These are phyloP conservation scores for Pocillopora meandrina DNA, from an alignment of 92 coral and sea anemone genomes.

Conservation along the genomic window DNA sequence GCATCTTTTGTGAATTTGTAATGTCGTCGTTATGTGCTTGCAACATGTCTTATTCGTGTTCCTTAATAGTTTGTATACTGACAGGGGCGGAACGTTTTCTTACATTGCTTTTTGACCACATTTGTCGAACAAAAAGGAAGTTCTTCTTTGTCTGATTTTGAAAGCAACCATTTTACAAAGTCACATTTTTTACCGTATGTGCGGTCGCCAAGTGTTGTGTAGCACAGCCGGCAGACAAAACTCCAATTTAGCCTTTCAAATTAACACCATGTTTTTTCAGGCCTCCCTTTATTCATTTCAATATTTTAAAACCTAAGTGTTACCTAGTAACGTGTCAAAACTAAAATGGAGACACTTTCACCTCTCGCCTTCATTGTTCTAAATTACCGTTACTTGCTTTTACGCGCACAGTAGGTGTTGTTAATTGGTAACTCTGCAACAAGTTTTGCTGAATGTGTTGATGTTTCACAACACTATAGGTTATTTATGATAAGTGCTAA, in stretches of 20 bases:
- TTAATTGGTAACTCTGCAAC: background rate
- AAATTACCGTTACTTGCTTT: background rate
- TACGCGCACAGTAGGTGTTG: background rate
- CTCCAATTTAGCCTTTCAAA: background rate
- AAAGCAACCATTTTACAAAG: background rate
- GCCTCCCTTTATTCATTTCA: background rate
- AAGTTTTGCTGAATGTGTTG: background rate
- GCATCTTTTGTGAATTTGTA: constrained; percentile 42
- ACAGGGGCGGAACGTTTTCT: constrained; percentile 13
- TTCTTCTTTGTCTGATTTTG: background rate
- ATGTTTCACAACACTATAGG: background rate
- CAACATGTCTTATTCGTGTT: background rate
- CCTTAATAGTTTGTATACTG: constrained; percentile 19
- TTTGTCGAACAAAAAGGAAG: background rate
- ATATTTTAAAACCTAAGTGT: background rate
- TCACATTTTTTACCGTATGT: background rate
- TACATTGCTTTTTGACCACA: constrained; percentile 2
- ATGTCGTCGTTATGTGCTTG: constrained; percentile 20
- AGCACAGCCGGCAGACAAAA: background rate
- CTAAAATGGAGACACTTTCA: background rate
- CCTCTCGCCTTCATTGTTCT: background rate
- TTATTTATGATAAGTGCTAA: constrained; percentile 12
- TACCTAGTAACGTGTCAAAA: background rate
- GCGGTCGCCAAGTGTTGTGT: too few relatives aligned
- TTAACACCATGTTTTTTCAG: background rate